Conservation (phyloP, 2,113 vertebrate genomes). For the Rhynchomys soricoides region DNA sequence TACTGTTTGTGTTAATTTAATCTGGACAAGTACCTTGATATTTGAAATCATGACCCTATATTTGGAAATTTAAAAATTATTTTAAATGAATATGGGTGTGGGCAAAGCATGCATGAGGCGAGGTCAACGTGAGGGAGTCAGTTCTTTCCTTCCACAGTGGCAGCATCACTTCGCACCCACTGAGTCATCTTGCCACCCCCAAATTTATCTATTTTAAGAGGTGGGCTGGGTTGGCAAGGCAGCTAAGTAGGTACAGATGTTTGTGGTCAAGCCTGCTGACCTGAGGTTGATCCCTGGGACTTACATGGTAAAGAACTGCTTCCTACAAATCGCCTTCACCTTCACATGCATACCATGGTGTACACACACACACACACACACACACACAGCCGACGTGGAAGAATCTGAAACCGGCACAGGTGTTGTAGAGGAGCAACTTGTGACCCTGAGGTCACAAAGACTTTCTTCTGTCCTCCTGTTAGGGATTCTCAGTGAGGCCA, state of each 20-base stretch:
- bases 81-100: neutral
- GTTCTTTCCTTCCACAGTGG: neutral
- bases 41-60: neutral
- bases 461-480: neutral
- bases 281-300: neutral
- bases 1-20: neutral
- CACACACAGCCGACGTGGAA: neutral
- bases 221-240: neutral
- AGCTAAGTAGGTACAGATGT: neutral
- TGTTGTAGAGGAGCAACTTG: neutral
- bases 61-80: neutral
- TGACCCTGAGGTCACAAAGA: neutral
- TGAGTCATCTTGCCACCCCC: neutral
- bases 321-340: too few relatives aligned
- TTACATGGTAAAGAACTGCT: neutral
- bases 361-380: neutral
- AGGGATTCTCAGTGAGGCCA: neutral
- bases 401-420: neutral
- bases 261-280: neutral
- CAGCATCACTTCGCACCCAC: neutral
- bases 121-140: neutral
- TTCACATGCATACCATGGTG: neutral
- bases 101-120: neutral
- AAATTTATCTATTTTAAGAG: neutral
- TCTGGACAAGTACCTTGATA: neutral